A percentile compares a stretch with the other conserved stretches of the same genome.
These are phyloP conservation scores for Actinia tenebrosa DNA, from an alignment of 64 coral and sea anemone species.

Conservation along the genomic window DNA sequence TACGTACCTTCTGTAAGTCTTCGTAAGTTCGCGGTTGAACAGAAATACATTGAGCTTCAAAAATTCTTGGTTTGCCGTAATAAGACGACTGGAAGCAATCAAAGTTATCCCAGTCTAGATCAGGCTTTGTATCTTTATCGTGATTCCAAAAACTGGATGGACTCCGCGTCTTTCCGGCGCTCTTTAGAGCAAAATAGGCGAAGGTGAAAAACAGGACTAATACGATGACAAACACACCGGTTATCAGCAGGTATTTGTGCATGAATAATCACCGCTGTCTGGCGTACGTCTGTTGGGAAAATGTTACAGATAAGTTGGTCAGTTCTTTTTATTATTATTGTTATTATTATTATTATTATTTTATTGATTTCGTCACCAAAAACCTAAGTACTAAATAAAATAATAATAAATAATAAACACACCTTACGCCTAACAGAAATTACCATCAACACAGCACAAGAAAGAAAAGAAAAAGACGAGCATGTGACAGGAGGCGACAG, in stretches of 20 bases:
- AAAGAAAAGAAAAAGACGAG: too few species aligned
- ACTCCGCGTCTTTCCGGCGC: not conserved
- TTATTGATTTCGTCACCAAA: too few species aligned
- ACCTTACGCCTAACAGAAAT: too few species aligned
- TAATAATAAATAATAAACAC: too few species aligned
- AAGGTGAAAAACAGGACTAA: not conserved
- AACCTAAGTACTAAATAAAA: too few species aligned
- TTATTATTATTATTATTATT: too few species aligned
- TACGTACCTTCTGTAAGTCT: slow-evolving; percentile 43
- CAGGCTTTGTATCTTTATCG: not conserved
- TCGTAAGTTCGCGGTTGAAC: slow-evolving; percentile 49
- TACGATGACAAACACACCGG: not conserved
- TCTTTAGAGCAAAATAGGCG: not conserved
- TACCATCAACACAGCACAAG: too few species aligned
- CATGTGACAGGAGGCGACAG: too few species aligned
- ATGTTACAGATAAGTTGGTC: too few species aligned
- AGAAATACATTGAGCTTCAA: slow-evolving; percentile 30
- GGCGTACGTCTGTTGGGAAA: too few species aligned
- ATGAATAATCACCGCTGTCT: not conserved
- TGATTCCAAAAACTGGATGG: not conserved
- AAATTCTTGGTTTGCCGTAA: not conserved
- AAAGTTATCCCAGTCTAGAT: slow-evolving; percentile 20
- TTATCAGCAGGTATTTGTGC: not conserved
- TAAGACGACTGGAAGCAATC: not conserved
- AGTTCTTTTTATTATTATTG: too few species aligned